phyloP scores from a whole-genome alignment of 2,888 invertebrate genomes.

The Macaria notata region DNA sequence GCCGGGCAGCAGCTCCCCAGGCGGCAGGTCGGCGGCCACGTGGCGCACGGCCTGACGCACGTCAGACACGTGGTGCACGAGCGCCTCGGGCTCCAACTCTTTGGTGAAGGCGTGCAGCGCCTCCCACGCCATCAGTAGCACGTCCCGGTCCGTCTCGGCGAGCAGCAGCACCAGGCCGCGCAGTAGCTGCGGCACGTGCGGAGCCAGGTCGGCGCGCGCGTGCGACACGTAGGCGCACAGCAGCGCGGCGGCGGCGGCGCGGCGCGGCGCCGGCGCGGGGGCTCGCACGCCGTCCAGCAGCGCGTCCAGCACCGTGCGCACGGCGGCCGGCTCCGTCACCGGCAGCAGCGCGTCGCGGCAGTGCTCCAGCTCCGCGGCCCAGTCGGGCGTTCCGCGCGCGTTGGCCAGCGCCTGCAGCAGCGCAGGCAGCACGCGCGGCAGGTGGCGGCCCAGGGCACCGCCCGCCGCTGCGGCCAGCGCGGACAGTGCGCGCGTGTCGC shows the following conservation, averaged over 20 bases:
- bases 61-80: constrained; percentile 93
- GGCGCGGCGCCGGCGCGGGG: constrained; percentile 72
- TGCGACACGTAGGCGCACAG: constrained; percentile 95
- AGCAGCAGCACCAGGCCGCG: constrained; percentile 93
- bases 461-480: constrained; percentile 97
- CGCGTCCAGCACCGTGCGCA: constrained; percentile 86
- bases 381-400: constrained; percentile 85
- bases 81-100: constrained; percentile 91
- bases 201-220: constrained; percentile 92
- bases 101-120: constrained; percentile 90
- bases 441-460: constrained; percentile 93
- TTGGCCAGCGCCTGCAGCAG: constrained; percentile 89
- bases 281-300: constrained; percentile 43
- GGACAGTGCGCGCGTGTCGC: constrained; percentile 82
- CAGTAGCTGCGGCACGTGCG: constrained; percentile 93
- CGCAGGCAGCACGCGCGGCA: constrained; percentile 96
- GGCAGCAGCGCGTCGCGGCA: constrained; percentile 96
- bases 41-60: constrained; percentile 96
- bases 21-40: constrained; percentile 93
- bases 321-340: constrained; percentile 93
- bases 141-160: constrained; percentile 90
- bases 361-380: constrained; percentile 91
- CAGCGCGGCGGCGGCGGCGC: constrained; percentile 90
- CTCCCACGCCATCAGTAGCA: constrained; percentile 91
- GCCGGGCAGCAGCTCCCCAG: constrained; percentile 92